Conservation (phyloP, 2,797 vertebrate genomes). For the Hylomyscus alleni region DNA sequence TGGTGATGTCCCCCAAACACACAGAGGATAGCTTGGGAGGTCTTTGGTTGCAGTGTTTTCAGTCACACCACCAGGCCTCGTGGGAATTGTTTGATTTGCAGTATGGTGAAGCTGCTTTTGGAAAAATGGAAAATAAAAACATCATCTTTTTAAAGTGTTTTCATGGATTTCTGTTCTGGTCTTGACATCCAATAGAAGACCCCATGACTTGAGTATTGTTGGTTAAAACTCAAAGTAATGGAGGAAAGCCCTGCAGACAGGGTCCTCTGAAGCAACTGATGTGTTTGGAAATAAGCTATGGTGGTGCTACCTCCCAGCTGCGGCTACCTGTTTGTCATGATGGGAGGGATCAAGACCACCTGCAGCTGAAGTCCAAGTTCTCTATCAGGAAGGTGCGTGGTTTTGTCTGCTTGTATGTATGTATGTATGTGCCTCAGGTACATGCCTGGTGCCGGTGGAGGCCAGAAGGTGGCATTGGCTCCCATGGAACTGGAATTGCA, state of each 20-base stretch:
- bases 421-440: background rate
- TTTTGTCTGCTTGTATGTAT: background rate
- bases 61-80: background rate
- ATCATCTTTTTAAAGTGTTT: background rate
- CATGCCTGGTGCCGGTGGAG: background rate
- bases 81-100: slow-evolving; percentile 46
- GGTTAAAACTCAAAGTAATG: slow-evolving; percentile 54
- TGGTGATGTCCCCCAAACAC: background rate
- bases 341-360: background rate
- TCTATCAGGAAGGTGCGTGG: background rate
- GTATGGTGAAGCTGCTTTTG: background rate
- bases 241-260: slow-evolving; percentile 22
- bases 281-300: background rate
- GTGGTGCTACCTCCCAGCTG: background rate
- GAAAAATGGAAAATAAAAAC: slow-evolving; percentile 18
- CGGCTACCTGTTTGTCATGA: background rate
- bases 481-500: background rate
- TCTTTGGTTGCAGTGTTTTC: slow-evolving; percentile 36
- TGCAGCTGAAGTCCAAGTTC: background rate
- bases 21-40: background rate
- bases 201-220: background rate
- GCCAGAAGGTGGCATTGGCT: background rate
- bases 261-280: slow-evolving; percentile 5
- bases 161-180: slow-evolving; percentile 18
- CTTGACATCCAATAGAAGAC: background rate